Evolutionary conservation across 2,888 invertebrate genomes (phyloP).

Genomic region (Achlya flavicornis): DNA sequence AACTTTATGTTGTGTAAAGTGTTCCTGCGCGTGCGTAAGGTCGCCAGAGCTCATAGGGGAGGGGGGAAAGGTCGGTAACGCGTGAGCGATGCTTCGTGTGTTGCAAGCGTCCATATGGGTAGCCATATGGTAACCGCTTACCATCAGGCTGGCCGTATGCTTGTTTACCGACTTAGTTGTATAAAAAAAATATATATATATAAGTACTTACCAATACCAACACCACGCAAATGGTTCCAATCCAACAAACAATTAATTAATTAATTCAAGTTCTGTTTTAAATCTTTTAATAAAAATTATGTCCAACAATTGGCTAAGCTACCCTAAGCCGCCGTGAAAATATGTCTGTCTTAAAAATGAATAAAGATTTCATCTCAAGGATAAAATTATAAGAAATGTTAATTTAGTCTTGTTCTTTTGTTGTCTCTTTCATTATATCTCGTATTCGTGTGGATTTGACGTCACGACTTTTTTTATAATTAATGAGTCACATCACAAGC

Average conservation of each 20-base stretch:
- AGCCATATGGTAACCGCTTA: too few relatives aligned
- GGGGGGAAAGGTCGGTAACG: too few relatives aligned
- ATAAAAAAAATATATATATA: too few relatives aligned
- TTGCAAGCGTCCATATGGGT: too few relatives aligned
- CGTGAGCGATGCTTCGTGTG: too few relatives aligned
- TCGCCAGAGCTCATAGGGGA: too few relatives aligned
- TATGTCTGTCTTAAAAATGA: slow-evolving; percentile 30
- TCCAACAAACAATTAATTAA: slow-evolving; percentile 11
- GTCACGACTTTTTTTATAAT: slow-evolving; percentile 3
- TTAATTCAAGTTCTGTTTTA: background rate
- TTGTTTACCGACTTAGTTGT: too few relatives aligned
- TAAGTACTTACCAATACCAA: too few relatives aligned
- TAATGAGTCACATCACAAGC: background rate
- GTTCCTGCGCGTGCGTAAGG: too few relatives aligned
- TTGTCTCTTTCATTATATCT: background rate
- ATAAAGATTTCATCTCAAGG: slow-evolving; percentile 12
- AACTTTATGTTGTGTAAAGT: too few relatives aligned
- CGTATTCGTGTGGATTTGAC: slow-evolving; percentile 1
- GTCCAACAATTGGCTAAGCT: slow-evolving; percentile 30
- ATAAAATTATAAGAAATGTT: slow-evolving; percentile 1
- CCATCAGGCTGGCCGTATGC: too few relatives aligned
- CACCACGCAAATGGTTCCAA: background rate
- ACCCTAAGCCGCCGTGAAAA: slow-evolving; percentile 32
- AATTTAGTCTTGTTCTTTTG: slow-evolving; percentile 6
- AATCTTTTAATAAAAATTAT: too few relatives aligned